A percentile compares a stretch with the other conserved stretches of the same genome.
These are phyloP conservation scores for Drosophila baimaii DNA, from an alignment of 1,140 invertebrate genomes.

Conservation along the genomic window DNA sequence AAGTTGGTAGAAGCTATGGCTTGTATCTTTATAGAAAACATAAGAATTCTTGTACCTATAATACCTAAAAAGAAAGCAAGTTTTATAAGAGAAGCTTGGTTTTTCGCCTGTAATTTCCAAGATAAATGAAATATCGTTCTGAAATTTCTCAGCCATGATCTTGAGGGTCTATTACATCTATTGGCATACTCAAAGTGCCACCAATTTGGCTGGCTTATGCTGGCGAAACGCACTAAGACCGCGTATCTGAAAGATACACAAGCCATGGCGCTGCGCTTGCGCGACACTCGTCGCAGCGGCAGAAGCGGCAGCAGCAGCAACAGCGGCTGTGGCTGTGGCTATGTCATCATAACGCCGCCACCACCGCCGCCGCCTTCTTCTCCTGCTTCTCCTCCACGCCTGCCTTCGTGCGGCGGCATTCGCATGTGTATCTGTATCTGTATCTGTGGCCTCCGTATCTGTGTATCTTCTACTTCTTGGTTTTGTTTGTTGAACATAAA, in stretches of 20 bases:
- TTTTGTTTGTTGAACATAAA: slow-evolving; percentile 82
- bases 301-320: slow-evolving; percentile 28
- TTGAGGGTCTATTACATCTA: neutral
- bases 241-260: slow-evolving; percentile 54
- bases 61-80: neutral
- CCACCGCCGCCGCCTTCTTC: slow-evolving; percentile 7
- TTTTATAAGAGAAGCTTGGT: neutral
- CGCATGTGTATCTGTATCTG: slow-evolving; percentile 56
- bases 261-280: slow-evolving; percentile 51
- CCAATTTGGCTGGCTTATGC: neutral
- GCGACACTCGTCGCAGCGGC: slow-evolving; percentile 38
- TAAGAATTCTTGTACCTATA: neutral
- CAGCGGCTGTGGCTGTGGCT: slow-evolving; percentile 48
- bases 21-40: too few species aligned
- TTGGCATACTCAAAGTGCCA: neutral
- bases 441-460: slow-evolving; percentile 20
- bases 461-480: slow-evolving; percentile 64
- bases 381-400: slow-evolving; percentile 11
- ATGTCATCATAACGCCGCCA: slow-evolving; percentile 73
- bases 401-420: slow-evolving; percentile 22
- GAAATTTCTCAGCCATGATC: neutral
- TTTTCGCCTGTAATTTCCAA: neutral
- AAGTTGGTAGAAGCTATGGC: too few species aligned
- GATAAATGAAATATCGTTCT: neutral
- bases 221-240: slow-evolving; percentile 12